Evolutionary conservation across 2,113 vertebrate species (phyloP).

Genomic region (Puffinus mauretanicus): DNA sequence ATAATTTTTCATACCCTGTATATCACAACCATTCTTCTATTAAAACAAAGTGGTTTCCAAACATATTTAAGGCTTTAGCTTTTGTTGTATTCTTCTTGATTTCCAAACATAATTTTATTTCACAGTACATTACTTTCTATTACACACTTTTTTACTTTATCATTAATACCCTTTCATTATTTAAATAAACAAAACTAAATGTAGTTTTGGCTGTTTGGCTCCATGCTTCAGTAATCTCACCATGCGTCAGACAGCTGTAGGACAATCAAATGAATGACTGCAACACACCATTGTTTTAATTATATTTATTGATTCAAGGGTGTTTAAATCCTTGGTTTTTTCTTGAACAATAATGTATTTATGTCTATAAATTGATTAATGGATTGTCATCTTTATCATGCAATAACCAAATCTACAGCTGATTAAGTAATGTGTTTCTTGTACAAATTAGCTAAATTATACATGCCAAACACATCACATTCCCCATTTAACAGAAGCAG

Average conservation of each 20-base stretch:
- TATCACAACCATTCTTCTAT: constrained; percentile 16
- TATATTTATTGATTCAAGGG: constrained; percentile 66
- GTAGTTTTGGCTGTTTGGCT: constrained; percentile 40
- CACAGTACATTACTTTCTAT: constrained; percentile 74
- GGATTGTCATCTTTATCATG: constrained; percentile 75
- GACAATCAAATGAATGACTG: constrained; percentile 50
- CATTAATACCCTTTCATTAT: constrained; percentile 66
- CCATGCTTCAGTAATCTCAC: constrained; percentile 48
- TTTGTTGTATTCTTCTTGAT: constrained; percentile 39
- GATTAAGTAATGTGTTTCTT: constrained; percentile 74
- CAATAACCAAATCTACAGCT: constrained; percentile 57
- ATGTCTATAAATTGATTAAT: constrained; percentile 81
- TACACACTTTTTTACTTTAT: constrained; percentile 52
- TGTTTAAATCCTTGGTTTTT: constrained; percentile 71
- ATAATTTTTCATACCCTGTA: constrained; percentile 7
- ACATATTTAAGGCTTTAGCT: constrained; percentile 36
- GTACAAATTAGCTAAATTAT: constrained; percentile 77
- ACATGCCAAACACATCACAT: neutral
- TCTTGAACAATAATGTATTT: constrained; percentile 73
- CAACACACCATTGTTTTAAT: constrained; percentile 59
- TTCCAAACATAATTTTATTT: constrained; percentile 70
- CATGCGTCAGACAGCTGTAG: constrained; percentile 25
- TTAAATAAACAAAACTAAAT: constrained; percentile 65
- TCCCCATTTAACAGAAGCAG: constrained; percentile 38
- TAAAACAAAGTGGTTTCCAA: constrained; percentile 25